Evolutionary conservation across 2,888 invertebrate species (phyloP), one percentile per base, ranked within the genome.

Genomic region (Cheilosia pagana): DNA sequence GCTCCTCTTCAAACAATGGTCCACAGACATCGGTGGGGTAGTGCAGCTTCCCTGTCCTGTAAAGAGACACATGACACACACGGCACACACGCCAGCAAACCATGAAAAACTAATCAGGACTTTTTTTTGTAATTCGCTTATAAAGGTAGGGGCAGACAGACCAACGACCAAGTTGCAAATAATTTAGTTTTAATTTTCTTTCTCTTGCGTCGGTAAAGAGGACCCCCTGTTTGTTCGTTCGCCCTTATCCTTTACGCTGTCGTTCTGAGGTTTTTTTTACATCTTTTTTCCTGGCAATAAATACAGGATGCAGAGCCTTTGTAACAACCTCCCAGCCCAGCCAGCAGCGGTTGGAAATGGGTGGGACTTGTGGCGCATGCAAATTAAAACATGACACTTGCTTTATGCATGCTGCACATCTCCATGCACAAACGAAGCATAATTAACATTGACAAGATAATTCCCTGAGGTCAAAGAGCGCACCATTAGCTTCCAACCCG

Each of bases 21-120:
- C 98, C 98, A 92, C 98, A 98, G n/a, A 98, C 98, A 93, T 98
- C 97, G 82, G 98, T 98, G 12, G 98, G 98, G 92, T 98, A 98
- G 92, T 98, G 98, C 60, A 98, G 94, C 91, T 98, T 98, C 28
- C 98, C 98, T 65, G 97, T 97, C 91, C 98, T 96, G 93, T 90
- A 93, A 90, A 88, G 88, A 35, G 35, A 35, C 35, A 35, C 35
- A 35, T 35, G 89, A 52, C 23, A 72, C 31, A 43, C 12, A 28
- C 53, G 60, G 12, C 89, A 52, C 23, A 72, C 31, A 43, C 12
- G 21, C 53, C 60, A 31, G 62, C 23, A 39, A 31, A 76, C 16
- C 41, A 70, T 81, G 21, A 59, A 71, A 65, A 59, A 71, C 52
- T 65, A 70, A 81, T 81, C 77, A 65, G 19, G 14, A 25, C 10